Evolutionary conservation across 2,797 vertebrate species (phyloP).

Genomic region (Rhinoraja longicauda): DNA sequence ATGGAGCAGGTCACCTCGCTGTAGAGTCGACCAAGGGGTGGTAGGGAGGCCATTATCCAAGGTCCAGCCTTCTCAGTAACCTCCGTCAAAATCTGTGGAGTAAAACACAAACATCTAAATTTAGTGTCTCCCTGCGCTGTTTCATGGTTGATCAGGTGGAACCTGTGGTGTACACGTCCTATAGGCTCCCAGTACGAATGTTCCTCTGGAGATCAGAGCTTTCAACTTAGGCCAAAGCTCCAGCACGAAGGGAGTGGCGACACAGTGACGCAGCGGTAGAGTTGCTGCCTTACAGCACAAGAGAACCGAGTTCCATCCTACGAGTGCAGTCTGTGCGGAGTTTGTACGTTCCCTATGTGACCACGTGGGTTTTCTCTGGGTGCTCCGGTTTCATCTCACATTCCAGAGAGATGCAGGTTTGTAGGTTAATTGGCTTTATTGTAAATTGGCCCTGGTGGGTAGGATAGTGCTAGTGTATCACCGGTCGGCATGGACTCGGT

Average conservation of each 20-base stretch:
- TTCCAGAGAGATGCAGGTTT: too few relatives aligned
- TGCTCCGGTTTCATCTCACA: too few relatives aligned
- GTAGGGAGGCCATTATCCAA: neutral
- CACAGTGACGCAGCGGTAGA: neutral
- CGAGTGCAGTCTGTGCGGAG: neutral
- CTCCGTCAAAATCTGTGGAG: neutral
- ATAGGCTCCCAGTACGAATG: neutral
- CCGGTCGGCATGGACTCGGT: too few relatives aligned
- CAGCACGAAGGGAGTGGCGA: too few relatives aligned
- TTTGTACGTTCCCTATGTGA: too few relatives aligned
- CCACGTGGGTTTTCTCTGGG: too few relatives aligned
- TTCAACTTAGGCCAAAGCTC: too few relatives aligned
- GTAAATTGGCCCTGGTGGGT: too few relatives aligned
- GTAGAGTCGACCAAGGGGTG: neutral
- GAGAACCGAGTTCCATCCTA: neutral
- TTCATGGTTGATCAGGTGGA: neutral
- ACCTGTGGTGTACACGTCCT: neutral
- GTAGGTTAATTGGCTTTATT: too few relatives aligned
- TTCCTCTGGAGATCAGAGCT: too few relatives aligned
- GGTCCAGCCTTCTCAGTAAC: neutral
- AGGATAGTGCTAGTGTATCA: too few relatives aligned
- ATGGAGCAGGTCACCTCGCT: conserved; percentile 64
- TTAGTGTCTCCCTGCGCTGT: neutral
- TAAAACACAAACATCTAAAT: neutral
- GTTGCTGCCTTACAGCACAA: too few relatives aligned